Conservation (phyloP, 2,797 vertebrate genomes). For the Rhyacichthys aspro region DNA sequence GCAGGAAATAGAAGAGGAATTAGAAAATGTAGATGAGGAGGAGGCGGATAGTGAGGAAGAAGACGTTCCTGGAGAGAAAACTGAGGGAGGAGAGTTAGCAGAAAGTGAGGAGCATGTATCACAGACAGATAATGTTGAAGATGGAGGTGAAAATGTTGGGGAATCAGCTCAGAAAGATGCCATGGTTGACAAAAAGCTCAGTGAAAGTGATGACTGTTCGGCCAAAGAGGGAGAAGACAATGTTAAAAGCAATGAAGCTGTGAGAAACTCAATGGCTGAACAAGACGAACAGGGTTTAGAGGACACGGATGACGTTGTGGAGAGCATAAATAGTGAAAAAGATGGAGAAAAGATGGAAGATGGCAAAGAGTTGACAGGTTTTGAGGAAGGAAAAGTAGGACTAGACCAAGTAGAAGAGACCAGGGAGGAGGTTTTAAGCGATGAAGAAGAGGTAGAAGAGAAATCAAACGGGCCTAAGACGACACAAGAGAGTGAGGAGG, state of each 20-base stretch:
- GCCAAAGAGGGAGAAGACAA: conserved; percentile 1
- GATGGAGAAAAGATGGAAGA: conserved; percentile 15
- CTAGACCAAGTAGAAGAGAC: conserved; percentile 16
- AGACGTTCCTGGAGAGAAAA: background rate
- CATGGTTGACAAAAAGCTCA: background rate
- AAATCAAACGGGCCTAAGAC: conserved; percentile 20
- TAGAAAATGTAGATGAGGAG: conserved; percentile 9
- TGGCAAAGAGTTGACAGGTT: no score
- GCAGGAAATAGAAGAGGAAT: conserved; percentile 33
- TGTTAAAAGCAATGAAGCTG: background rate
- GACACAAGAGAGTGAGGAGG: conserved; percentile 43
- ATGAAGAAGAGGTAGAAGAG: conserved; percentile 9
- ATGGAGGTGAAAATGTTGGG: background rate
- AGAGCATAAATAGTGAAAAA: conserved; percentile 24
- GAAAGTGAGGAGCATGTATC: background rate
- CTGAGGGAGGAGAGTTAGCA: background rate
- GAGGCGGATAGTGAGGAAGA: conserved; percentile 10
- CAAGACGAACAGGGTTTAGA: conserved; percentile 20
- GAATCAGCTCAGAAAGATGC: conserved; percentile 13
- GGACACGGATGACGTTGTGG: conserved; percentile 21
- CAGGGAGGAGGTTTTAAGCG: conserved; percentile 18
- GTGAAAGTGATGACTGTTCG: conserved; percentile 5
- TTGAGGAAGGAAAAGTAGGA: conserved; percentile 13
- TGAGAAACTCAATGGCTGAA: conserved; percentile 6
- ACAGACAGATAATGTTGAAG: background rate